phyloP scores from a whole-genome alignment of 2,113 vertebrate genomes.

The Pedetes capensis region DNA sequence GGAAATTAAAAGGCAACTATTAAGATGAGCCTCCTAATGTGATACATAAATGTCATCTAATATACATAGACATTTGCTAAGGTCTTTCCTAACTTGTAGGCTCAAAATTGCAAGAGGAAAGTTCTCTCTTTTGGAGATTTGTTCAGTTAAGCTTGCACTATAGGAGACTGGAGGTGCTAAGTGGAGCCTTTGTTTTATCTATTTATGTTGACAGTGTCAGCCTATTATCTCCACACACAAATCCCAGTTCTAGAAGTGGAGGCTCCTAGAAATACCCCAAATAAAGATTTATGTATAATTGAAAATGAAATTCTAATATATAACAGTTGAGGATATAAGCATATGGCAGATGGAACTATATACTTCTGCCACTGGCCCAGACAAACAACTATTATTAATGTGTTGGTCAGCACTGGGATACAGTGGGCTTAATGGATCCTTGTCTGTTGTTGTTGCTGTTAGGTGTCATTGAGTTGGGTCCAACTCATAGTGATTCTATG shows the following conservation, averaged over 20 bases:
- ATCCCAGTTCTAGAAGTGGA: not conserved
- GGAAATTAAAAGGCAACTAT: conserved; percentile 21
- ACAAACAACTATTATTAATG: not conserved
- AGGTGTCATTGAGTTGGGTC: too few relatives aligned
- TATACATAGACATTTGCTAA: not conserved
- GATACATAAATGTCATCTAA: conserved; percentile 37
- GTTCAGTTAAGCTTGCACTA: not conserved
- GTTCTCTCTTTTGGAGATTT: not conserved
- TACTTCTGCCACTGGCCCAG: not conserved
- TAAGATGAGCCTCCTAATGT: conserved; percentile 14
- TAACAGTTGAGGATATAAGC: not conserved
- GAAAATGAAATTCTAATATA: not conserved
- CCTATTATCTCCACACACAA: not conserved
- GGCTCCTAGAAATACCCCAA: not conserved
- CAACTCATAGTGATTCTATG: too few relatives aligned
- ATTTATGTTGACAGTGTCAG: not conserved
- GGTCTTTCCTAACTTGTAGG: not conserved
- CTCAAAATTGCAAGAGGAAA: not conserved
- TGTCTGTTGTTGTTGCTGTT: too few relatives aligned
- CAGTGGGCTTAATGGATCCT: not conserved
- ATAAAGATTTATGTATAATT: not conserved
- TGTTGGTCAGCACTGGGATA: not conserved
- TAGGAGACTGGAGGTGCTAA: not conserved
- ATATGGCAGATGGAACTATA: not conserved
- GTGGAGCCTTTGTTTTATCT: not conserved